phyloP scores from a whole-genome alignment of 2,113 vertebrate genomes.

The Trematocara marginatum region DNA sequence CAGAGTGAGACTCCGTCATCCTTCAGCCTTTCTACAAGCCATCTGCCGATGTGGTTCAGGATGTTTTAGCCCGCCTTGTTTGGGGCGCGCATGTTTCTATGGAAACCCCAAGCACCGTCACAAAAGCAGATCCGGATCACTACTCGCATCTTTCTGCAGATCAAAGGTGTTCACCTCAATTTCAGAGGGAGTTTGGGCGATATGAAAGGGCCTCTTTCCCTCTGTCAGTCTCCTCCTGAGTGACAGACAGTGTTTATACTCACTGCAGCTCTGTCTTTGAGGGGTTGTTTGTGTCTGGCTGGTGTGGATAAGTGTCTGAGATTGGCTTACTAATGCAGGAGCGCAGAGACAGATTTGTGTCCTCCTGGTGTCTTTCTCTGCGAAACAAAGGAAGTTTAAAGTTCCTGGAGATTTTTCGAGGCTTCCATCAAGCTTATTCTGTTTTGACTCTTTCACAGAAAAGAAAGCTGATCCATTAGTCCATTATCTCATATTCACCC shows the following conservation, averaged over 20 bases:
- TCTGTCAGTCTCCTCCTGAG: constrained; percentile 26
- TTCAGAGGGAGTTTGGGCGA: constrained; percentile 32
- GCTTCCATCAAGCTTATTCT: background rate
- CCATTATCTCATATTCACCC: constrained; percentile 1
- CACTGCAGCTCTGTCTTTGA: constrained; percentile 5
- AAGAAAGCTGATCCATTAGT: background rate
- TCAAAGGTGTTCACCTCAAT: constrained; percentile 67
- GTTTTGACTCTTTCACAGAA: constrained; percentile 1
- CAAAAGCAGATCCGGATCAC: constrained; percentile 44
- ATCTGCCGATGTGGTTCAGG: constrained; percentile 24
- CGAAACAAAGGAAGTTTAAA: background rate
- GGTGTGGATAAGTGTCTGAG: constrained; percentile 9
- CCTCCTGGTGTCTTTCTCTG: background rate
- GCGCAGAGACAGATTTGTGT: background rate
- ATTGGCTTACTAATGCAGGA: background rate
- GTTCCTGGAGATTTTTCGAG: background rate
- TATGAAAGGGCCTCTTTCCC: constrained; percentile 11
- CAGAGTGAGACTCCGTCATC: constrained; percentile 22
- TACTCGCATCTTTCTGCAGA: constrained; percentile 27
- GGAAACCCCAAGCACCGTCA: constrained; percentile 43
- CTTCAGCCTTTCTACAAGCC: constrained; percentile 3
- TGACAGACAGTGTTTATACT: constrained; percentile 35
- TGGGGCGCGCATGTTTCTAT: constrained; percentile 26
- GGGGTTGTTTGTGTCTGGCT: constrained; percentile 40
- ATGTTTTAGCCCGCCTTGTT: constrained; percentile 25